A percentile compares a stretch with the other conserved stretches of the same genome.
Conservation (phyloP, 2,888 invertebrate genomes). For the Drosophila setosimentum region DNA sequence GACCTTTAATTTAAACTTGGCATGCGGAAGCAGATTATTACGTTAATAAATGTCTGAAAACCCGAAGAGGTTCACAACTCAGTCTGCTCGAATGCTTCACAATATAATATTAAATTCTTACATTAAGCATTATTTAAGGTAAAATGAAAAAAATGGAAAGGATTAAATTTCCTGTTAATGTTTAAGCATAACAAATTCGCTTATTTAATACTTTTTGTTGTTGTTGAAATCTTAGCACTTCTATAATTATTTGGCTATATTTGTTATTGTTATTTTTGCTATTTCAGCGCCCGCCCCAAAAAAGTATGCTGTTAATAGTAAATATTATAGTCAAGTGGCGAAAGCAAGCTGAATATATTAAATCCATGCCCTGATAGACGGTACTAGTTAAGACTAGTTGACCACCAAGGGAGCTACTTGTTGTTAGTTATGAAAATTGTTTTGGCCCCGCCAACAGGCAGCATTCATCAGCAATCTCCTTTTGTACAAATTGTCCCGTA, state of each 20-base stretch:
- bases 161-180: background rate
- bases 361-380: background rate
- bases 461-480: slow-evolving; percentile 5
- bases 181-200: background rate
- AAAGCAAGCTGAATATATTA: slow-evolving; percentile 14
- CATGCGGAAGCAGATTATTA: slow-evolving; percentile 14
- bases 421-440: slow-evolving; percentile 66
- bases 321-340: background rate
- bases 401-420: slow-evolving; percentile 40
- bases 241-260: no score
- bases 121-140: background rate
- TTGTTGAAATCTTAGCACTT: background rate
- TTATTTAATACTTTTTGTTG: background rate
- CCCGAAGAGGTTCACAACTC: background rate
- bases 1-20: slow-evolving; percentile 14
- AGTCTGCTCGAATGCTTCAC: background rate
- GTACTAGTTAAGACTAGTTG: slow-evolving; percentile 25
- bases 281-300: background rate
- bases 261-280: background rate
- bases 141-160: background rate
- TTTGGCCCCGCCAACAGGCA: slow-evolving; percentile 26
- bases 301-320: background rate
- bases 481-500: background rate
- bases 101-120: background rate
- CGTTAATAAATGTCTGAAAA: slow-evolving; percentile 26